Conservation (phyloP, 2,888 invertebrate genomes). For the Reticulitermes lucifugus region DNA sequence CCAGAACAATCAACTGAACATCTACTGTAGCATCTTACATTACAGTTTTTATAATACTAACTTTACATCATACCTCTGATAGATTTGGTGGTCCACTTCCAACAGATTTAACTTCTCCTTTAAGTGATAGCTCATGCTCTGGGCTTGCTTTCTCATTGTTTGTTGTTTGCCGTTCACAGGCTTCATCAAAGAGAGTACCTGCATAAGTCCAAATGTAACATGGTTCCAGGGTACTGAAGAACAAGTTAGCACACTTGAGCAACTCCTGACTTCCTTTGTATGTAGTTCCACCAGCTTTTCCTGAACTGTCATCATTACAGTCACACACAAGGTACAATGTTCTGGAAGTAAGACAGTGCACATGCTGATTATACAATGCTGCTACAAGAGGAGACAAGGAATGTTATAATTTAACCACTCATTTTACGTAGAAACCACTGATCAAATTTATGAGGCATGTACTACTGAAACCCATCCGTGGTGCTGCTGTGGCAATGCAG, state of each 20-base stretch:
- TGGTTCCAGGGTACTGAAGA: constrained; percentile 87
- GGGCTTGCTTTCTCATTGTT: constrained; percentile 55
- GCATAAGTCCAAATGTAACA: constrained; percentile 88
- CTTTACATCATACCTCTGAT: constrained; percentile 55
- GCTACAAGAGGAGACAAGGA: too few species aligned
- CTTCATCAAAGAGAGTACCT: constrained; percentile 72
- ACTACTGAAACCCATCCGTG: too few species aligned
- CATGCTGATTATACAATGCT: too few species aligned
- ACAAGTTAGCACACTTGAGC: constrained; percentile 84
- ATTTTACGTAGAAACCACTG: too few species aligned
- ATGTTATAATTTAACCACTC: too few species aligned
- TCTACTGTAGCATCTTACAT: neutral
- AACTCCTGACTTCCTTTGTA: constrained; percentile 69
- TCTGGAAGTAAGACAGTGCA: constrained; percentile 58
- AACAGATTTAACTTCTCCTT: constrained; percentile 65
- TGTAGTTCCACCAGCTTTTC: constrained; percentile 33
- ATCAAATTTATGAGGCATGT: too few species aligned
- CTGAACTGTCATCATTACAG: constrained; percentile 59
- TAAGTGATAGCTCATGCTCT: constrained; percentile 52
- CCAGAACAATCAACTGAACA: neutral
- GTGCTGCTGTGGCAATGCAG: too few species aligned
- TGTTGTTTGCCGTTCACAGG: constrained; percentile 63
- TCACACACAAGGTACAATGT: constrained; percentile 68
- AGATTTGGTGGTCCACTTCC: constrained; percentile 73
- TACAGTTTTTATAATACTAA: neutral